A percentile compares a stretch with the other conserved stretches of the same genome.
These are phyloP conservation scores for Achatina immaculata DNA, from an alignment of 1,140 invertebrate genomes.

Conservation along the genomic window DNA sequence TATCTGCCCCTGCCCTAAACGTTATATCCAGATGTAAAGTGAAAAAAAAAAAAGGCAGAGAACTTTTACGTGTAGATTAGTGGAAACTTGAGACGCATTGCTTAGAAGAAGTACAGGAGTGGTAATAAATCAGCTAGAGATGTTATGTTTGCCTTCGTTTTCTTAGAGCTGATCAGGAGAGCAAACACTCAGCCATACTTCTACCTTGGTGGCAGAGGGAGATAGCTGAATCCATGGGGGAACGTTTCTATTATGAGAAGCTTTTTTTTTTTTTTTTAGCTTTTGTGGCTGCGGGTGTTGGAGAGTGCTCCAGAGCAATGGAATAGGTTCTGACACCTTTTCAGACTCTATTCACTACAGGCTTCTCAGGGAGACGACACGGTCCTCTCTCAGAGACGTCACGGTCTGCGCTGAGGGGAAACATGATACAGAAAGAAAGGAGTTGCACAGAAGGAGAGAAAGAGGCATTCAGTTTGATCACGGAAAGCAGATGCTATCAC, in stretches of 20 bases:
- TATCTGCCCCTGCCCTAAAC: no score
- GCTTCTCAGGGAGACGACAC: no score
- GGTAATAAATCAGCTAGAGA: conserved; percentile 12
- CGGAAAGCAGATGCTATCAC: no score
- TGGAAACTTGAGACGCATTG: background rate
- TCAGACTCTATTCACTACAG: conserved; percentile 11
- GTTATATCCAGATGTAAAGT: no score
- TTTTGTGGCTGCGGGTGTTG: background rate
- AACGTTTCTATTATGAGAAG: conserved; percentile 6
- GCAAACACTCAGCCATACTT: conserved; percentile 41
- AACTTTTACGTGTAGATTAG: no score
- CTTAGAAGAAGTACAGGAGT: background rate
- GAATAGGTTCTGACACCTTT: conserved; percentile 17
- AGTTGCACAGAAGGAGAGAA: no score
- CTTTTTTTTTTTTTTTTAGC: background rate
- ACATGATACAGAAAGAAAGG: no score
- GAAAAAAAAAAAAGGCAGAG: no score
- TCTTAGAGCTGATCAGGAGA: conserved; percentile 32
- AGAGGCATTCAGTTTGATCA: no score
- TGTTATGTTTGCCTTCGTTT: conserved; percentile 41
- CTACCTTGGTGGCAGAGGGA: background rate
- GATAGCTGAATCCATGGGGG: background rate
- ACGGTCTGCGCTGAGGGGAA: no score
- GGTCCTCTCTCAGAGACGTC: no score
- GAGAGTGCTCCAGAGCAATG: background rate